Evolutionary conservation across 2,113 vertebrate species (phyloP).

Genomic region (Andinoacara biseriatus): DNA sequence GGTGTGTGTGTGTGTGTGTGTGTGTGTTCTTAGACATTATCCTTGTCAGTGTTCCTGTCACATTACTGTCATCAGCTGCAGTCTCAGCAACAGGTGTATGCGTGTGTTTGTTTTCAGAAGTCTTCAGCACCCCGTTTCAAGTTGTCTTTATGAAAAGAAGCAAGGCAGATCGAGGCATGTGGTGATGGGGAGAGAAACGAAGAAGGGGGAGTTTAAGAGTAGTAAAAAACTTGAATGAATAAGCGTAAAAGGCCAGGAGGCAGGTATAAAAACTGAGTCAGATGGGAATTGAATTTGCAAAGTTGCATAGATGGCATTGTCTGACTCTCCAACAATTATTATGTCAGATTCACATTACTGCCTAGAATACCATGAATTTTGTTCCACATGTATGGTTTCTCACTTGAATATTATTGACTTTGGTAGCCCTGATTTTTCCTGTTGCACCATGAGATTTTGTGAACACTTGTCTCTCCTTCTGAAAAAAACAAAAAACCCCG

Average conservation of each 20-base stretch:
- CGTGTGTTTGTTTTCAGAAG: constrained; percentile 19
- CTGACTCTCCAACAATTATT: background rate
- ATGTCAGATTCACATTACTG: background rate
- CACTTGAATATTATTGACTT: background rate
- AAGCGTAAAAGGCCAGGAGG: constrained; percentile 18
- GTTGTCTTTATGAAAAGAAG: background rate
- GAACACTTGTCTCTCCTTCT: background rate
- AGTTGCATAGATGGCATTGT: background rate
- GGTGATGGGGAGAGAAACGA: background rate
- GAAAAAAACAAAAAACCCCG: background rate
- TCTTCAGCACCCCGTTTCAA: background rate
- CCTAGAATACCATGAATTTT: background rate
- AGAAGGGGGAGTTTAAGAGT: background rate
- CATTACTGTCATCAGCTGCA: constrained; percentile 50
- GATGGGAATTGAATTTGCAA: constrained; percentile 38
- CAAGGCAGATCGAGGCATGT: constrained; percentile 12
- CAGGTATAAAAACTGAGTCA: constrained; percentile 38
- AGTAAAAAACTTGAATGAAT: constrained; percentile 10
- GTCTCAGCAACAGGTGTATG: constrained; percentile 51
- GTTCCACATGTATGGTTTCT: background rate
- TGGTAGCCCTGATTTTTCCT: background rate
- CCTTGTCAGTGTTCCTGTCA: constrained; percentile 55
- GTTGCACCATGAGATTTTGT: background rate
- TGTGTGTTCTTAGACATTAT: constrained; percentile 46
- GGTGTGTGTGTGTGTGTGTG: constrained; percentile 1